Base-by-base conservation (phyloP, 2,113 vertebrate species). In the Phycodurus eques region DNA sequence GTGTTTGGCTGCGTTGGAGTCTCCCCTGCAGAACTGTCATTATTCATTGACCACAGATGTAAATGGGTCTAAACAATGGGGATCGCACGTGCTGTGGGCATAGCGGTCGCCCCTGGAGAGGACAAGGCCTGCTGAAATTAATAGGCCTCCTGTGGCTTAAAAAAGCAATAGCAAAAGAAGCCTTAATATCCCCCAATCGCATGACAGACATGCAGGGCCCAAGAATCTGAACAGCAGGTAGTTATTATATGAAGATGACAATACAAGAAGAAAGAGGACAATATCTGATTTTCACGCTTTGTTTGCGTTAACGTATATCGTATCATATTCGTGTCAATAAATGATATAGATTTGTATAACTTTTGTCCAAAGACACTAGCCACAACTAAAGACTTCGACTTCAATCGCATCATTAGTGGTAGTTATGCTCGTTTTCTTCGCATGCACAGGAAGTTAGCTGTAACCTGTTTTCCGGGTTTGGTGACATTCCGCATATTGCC, bases 61-160 rank as follows among this genome's bases (percentile, higher is more conserved):
- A 91, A 91, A 91, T 92, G 87, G 90, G 79, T 90, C 81, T 81
- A 83, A 91, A 91, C 88, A 92, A 91, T 91, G 81, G 87, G 27
- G 88, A 87, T 5, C 83, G 82, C 79, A 68, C 73, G 79, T 85
- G 85, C 86, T 84, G 84, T 17, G 83, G 64, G 64, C 84, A 84
- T 88, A 87, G 85, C 63, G 73, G 84, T 89, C 79, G 87, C 90
- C 89, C 91, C 90, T 88, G 83, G 89, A 92, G 92, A 92, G 90
- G 90, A 93, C 84, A 75, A 81, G 83, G 74, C 86, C 87, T 88
- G 89, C 88, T 92, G 88, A 93, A 93, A 93, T 93, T 92, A 93
- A 94, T 93, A 92, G 92, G 92, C 92, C 90, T 93, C 92, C 92
- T 78, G 91, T 87, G 90, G 93, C 89, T 93, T 47, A 91, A 90